Conservation (phyloP, 2,113 vertebrate species). For the Peromyscus californicus region DNA sequence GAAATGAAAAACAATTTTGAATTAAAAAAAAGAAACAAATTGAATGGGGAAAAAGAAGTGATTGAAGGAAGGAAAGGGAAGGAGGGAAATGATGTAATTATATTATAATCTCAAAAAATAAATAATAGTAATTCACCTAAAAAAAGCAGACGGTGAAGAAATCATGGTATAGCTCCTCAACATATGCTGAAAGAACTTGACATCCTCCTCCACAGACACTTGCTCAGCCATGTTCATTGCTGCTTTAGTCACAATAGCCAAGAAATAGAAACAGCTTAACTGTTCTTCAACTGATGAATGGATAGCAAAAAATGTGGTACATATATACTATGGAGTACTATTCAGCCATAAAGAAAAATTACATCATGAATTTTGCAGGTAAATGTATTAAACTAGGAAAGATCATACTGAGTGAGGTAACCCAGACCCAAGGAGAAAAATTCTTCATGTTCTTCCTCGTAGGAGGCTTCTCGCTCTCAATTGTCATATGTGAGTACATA, state of each 20-base stretch:
- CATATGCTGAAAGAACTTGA: background rate
- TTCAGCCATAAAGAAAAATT: background rate
- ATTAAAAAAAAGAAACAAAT: too few relatives aligned
- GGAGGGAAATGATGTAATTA: background rate
- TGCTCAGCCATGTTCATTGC: background rate
- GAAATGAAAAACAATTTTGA: too few relatives aligned
- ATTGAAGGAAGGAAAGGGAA: background rate
- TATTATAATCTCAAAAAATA: background rate
- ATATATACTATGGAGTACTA: background rate
- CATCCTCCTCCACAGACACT: background rate
- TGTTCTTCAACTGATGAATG: background rate
- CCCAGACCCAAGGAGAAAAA: background rate
- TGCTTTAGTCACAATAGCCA: background rate
- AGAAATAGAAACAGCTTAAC: background rate
- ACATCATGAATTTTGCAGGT: background rate
- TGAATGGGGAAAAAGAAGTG: too few relatives aligned
- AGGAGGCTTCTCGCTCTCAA: background rate
- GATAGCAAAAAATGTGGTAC: background rate
- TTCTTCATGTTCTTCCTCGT: background rate
- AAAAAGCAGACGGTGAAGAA: background rate
- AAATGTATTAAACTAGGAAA: background rate
- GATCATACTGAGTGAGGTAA: background rate
- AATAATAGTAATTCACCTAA: too few relatives aligned
- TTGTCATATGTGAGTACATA: background rate
- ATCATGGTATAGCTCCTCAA: background rate